These are phyloP conservation scores for Dromococcyx pavoninus DNA, from an alignment of 2,797 vertebrate genomes.

Conservation along the genomic window DNA sequence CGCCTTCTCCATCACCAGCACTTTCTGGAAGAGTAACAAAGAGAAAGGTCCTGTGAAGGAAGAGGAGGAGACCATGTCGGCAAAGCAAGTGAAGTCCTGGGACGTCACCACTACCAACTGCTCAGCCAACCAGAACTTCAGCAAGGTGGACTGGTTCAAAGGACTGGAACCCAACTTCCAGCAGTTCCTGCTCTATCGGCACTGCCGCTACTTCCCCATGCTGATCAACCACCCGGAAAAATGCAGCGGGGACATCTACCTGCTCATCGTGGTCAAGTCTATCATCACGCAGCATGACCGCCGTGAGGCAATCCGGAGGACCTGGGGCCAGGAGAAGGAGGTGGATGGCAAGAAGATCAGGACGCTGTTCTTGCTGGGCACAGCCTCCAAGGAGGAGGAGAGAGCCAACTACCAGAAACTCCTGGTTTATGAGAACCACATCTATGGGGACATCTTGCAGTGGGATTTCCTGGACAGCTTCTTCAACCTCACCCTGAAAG, in stretches of 20 bases:
- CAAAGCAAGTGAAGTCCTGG: slow-evolving; percentile 75
- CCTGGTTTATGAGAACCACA: slow-evolving; percentile 90
- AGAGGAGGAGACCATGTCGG: not conserved
- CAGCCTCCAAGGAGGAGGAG: slow-evolving; percentile 84
- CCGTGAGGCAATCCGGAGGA: slow-evolving; percentile 90
- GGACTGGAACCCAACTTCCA: slow-evolving; percentile 86
- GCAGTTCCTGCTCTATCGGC: slow-evolving; percentile 90
- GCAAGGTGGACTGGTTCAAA: slow-evolving; percentile 84
- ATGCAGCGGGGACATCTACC: slow-evolving; percentile 79
- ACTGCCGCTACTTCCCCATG: slow-evolving; percentile 94
- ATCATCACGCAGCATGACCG: slow-evolving; percentile 91
- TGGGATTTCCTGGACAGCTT: slow-evolving; percentile 97
- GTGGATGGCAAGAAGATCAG: slow-evolving; percentile 80
- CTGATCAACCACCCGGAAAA: slow-evolving; percentile 91
- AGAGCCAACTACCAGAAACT: slow-evolving; percentile 91
- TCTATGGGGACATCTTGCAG: slow-evolving; percentile 92
- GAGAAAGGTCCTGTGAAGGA: not conserved
- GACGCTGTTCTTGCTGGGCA: slow-evolving; percentile 89
- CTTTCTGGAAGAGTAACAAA: slow-evolving; percentile 84
- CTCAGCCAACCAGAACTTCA: slow-evolving; percentile 85
- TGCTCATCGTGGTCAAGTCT: slow-evolving; percentile 93
- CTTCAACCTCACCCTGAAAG: slow-evolving; percentile 98
- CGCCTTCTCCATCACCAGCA: not conserved
- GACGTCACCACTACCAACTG: slow-evolving; percentile 88
- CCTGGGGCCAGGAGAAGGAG: slow-evolving; percentile 89